These are phyloP conservation scores for Phaonia tiefii DNA, from an alignment of 2,888 invertebrate species.

Conservation along the genomic window DNA sequence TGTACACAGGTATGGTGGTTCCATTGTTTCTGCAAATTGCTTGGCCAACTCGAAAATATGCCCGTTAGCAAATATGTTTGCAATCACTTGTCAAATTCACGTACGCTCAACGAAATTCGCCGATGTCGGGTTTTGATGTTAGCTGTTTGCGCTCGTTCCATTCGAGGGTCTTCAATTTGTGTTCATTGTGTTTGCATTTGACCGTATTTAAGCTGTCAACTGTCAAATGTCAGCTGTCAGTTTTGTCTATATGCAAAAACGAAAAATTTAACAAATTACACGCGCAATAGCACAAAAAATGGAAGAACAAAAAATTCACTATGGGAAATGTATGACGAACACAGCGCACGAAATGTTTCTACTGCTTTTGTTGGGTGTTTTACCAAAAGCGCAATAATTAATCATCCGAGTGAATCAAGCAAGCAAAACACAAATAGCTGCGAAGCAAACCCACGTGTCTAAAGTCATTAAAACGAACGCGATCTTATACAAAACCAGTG, in stretches of 20 bases:
- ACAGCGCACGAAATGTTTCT: too few relatives aligned
- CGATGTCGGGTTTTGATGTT: slow-evolving; percentile 33
- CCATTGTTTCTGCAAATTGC: slow-evolving; percentile 46
- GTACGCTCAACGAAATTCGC: slow-evolving; percentile 52
- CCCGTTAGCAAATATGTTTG: slow-evolving; percentile 65
- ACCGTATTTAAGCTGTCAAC: slow-evolving; percentile 69
- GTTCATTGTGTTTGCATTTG: slow-evolving; percentile 51
- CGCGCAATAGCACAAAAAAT: slow-evolving; percentile 9
- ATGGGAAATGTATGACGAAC: too few relatives aligned
- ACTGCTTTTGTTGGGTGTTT: background rate
- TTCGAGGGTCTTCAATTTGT: slow-evolving; percentile 49
- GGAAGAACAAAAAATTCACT: background rate
- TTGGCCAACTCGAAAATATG: slow-evolving; percentile 48
- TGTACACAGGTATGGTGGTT: background rate
- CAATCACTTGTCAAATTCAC: slow-evolving; percentile 69
- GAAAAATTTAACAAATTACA: slow-evolving; percentile 12
- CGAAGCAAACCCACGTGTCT: too few relatives aligned
- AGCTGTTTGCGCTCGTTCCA: slow-evolving; percentile 46
- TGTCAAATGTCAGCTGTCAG: slow-evolving; percentile 69
- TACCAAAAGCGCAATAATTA: background rate
- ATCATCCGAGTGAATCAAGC: background rate
- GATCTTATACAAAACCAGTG: too few relatives aligned
- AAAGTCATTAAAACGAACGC: too few relatives aligned
- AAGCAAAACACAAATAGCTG: background rate
- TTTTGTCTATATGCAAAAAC: slow-evolving; percentile 51